These are phyloP conservation scores for Campoplex capitator DNA, from an alignment of 2,888 invertebrate species.

Conservation along the genomic window DNA sequence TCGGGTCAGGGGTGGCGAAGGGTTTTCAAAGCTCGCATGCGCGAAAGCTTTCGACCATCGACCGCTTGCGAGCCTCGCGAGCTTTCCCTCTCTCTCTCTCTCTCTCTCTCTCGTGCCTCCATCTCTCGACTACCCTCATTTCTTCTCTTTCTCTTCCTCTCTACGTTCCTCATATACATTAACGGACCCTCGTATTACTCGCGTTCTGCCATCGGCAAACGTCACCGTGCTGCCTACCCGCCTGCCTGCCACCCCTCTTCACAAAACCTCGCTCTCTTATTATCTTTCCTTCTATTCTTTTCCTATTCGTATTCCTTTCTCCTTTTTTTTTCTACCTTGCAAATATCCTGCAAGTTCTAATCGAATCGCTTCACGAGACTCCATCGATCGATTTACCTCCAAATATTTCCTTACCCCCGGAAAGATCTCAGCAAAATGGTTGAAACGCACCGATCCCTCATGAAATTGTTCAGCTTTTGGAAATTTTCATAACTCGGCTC, in stretches of 20 bases:
- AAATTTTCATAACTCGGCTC: not conserved
- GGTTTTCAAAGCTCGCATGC: conserved; percentile 65
- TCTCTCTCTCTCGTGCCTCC: not conserved
- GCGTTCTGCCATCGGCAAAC: conserved; percentile 49
- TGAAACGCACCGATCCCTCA: not conserved
- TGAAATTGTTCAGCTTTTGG: not conserved
- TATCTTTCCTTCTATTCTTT: not conserved
- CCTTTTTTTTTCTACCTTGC: not conserved
- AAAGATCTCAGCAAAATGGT: not conserved
- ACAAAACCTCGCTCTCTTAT: conserved; percentile 21
- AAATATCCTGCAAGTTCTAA: not conserved
- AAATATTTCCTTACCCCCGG: not conserved
- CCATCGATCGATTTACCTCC: not conserved
- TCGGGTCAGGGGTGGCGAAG: conserved; percentile 68
- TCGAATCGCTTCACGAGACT: not conserved
- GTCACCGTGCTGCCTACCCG: conserved; percentile 48
- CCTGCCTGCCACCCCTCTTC: not conserved
- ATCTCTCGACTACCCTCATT: conserved; percentile 5
- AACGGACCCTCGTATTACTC: conserved; percentile 41
- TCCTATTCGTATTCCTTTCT: not conserved
- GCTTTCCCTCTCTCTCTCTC: conserved; percentile 37
- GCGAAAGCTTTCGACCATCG: conserved; percentile 65
- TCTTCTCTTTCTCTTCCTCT: conserved; percentile 3
- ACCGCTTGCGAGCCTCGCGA: conserved; percentile 55
- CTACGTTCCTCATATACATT: conserved; percentile 37